Percentiles rank a stretch among this genome's conserved stretches.
Evolutionary conservation across 2,888 invertebrate genomes (phyloP).

Genomic region (Boloria selene): DNA sequence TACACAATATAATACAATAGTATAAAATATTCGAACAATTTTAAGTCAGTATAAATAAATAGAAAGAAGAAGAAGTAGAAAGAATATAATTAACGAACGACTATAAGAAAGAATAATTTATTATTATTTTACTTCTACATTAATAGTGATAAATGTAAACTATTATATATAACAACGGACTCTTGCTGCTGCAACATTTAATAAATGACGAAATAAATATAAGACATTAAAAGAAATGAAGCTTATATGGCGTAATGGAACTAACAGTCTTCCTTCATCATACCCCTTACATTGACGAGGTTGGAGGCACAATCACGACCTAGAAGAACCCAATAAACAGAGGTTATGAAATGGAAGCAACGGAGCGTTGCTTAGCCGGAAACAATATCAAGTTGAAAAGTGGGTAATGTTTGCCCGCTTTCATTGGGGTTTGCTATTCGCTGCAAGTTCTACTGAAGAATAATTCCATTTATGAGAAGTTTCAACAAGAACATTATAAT

Average conservation of each 20-base stretch:
- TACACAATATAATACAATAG: neutral
- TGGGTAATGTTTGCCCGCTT: slow-evolving; percentile 47
- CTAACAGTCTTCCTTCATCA: slow-evolving; percentile 8
- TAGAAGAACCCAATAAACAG: slow-evolving; percentile 41
- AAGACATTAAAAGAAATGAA: no score
- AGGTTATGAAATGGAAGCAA: slow-evolving; percentile 37
- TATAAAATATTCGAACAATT: neutral
- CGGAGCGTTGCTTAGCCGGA: slow-evolving; percentile 39
- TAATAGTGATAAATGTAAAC: no score
- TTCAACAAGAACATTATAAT: slow-evolving; percentile 29
- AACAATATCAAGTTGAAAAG: slow-evolving; percentile 51
- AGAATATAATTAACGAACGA: no score
- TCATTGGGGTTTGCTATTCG: slow-evolving; percentile 68
- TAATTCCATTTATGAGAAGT: slow-evolving; percentile 29
- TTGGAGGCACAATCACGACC: slow-evolving; percentile 28
- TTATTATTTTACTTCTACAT: no score
- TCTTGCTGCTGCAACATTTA: no score
- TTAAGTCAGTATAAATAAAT: neutral
- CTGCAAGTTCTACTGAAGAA: slow-evolving; percentile 48
- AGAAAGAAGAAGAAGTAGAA: no score
- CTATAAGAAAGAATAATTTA: no score
- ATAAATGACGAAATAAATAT: no score
- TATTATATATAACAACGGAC: no score
- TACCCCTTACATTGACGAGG: slow-evolving; percentile 11
- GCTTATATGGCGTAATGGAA: neutral